Percentiles rank a stretch among this genome's conserved stretches.
These are phyloP conservation scores for Melanotaenia pygmaea DNA, from an alignment of 2,797 vertebrate species.

Conservation along the genomic window DNA sequence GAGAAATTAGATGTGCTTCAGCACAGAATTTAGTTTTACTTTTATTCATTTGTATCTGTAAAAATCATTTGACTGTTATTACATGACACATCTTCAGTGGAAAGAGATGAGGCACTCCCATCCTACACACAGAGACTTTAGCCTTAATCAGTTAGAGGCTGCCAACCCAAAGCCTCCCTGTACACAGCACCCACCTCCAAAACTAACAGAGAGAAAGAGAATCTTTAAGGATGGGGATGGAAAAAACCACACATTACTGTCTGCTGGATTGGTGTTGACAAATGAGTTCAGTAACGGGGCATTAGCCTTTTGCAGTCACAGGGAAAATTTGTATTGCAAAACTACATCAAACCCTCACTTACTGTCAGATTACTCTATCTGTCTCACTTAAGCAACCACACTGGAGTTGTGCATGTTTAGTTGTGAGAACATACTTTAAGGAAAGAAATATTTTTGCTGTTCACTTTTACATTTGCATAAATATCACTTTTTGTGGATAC, in stretches of 20 bases:
- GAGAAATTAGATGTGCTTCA: not conserved
- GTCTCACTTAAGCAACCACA: constrained; percentile 46
- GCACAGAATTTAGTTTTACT: not conserved
- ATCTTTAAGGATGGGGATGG: constrained; percentile 2
- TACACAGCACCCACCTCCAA: constrained; percentile 14
- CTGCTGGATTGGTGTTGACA: constrained; percentile 44
- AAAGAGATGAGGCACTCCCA: not conserved
- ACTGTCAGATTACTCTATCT: constrained; percentile 46
- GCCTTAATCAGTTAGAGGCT: constrained; percentile 17
- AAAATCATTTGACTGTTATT: constrained; percentile 26
- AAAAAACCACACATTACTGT: constrained; percentile 8
- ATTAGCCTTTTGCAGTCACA: constrained; percentile 43
- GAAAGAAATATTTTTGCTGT: not conserved
- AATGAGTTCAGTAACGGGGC: constrained; percentile 49
- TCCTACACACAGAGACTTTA: constrained; percentile 6
- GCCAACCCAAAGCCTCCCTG: not conserved
- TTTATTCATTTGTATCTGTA: constrained; percentile 1
- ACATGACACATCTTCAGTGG: not conserved
- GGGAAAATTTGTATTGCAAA: constrained; percentile 10
- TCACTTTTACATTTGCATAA: not conserved
- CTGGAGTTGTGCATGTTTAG: not conserved
- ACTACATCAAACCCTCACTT: constrained; percentile 22
- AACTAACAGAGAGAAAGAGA: constrained; percentile 8
- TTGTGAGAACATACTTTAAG: constrained; percentile 11
- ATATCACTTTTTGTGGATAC: not conserved